Evolutionary conservation across 2,888 invertebrate genomes (phyloP).

Genomic region (Mythimna vitellina): DNA sequence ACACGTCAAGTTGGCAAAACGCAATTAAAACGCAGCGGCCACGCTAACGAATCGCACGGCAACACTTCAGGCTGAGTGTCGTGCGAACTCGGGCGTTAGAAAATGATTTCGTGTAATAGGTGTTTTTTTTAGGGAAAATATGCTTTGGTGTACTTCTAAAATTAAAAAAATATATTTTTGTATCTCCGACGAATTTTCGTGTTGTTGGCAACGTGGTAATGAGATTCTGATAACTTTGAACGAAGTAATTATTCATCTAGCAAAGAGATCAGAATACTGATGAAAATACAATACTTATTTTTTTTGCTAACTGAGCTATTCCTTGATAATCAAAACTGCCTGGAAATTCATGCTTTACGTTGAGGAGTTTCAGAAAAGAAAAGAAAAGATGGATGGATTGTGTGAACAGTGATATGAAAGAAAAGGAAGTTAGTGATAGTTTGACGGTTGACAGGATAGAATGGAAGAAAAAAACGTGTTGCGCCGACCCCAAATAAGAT

Average conservation of each 20-base stretch:
- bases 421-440: no score
- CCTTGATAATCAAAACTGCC: no score
- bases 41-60: conserved; percentile 69
- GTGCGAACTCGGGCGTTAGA: conserved; percentile 28
- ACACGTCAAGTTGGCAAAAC: conserved; percentile 52
- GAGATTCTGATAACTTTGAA: conserved; percentile 15
- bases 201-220: conserved; percentile 11
- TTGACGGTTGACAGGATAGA: no score
- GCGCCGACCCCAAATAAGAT: no score
- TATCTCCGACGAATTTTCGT: not conserved
- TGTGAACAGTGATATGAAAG: no score
- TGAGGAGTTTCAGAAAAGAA: no score
- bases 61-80: conserved; percentile 53
- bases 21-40: conserved; percentile 67
- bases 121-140: conserved; percentile 14
- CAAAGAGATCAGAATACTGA: not conserved
- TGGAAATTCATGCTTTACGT: no score
- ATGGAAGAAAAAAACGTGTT: no score
- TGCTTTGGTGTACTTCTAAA: not conserved
- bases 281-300: not conserved
- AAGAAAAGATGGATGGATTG: no score
- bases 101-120: conserved; percentile 19
- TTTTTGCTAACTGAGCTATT: no score
- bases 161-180: no score
- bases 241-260: not conserved